Percentiles rank a stretch among this genome's conserved stretches.
These are phyloP conservation scores for Suricata suricatta DNA, from an alignment of 2,113 vertebrate species.

Conservation along the genomic window DNA sequence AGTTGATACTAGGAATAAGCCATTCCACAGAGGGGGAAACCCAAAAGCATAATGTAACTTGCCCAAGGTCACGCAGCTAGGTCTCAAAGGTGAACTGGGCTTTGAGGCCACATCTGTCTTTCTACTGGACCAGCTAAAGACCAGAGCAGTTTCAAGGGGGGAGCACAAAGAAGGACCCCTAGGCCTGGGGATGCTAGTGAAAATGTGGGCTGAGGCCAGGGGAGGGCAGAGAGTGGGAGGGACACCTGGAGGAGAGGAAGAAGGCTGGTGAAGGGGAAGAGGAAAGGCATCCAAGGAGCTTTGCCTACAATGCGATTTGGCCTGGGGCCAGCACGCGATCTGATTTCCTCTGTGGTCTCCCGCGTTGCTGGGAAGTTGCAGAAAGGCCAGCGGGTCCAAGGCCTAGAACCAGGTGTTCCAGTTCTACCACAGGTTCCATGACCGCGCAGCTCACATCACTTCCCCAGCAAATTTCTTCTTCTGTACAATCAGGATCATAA, in stretches of 20 bases:
- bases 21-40: background rate
- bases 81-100: background rate
- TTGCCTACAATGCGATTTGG: background rate
- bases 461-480: background rate
- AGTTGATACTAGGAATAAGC: background rate
- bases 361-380: background rate
- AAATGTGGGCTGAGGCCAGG: background rate
- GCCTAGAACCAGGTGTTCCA: conserved; percentile 1
- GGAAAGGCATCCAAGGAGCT: background rate
- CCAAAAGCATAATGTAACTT: background rate
- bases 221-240: background rate
- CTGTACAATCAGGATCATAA: background rate
- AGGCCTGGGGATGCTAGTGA: background rate
- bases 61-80: background rate
- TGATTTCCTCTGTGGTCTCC: conserved; percentile 58
- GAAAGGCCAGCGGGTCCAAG: background rate
- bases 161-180: background rate
- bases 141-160: background rate
- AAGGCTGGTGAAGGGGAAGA: background rate
- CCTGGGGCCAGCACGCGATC: background rate
- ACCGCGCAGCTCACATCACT: background rate
- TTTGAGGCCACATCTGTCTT: background rate
- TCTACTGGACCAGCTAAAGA: background rate
- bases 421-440: background rate
- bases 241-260: background rate